Evolutionary conservation across 2,797 vertebrate genomes (phyloP).

Genomic region (Acrocephalus scirpaceus): DNA sequence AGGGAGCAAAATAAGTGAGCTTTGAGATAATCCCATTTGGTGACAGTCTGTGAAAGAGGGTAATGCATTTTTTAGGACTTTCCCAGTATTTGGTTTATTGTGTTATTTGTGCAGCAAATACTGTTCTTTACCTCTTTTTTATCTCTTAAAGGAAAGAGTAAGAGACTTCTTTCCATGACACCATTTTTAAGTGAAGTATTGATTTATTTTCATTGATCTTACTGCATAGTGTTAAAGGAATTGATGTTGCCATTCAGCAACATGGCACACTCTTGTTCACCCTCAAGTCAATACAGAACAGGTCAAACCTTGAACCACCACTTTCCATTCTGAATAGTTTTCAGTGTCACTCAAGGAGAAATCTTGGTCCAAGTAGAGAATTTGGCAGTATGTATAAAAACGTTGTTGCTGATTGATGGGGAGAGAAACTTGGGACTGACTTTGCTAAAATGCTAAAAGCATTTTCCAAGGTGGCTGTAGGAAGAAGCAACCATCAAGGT

Average conservation of each 20-base stretch:
- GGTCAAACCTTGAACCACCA: neutral
- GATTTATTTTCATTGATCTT: slow-evolving; percentile 42
- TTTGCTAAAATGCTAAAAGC: neutral
- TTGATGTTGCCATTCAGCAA: slow-evolving; percentile 2
- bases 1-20: neutral
- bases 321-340: neutral
- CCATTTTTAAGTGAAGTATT: slow-evolving; percentile 8
- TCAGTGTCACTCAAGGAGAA: neutral
- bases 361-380: neutral
- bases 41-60: neutral
- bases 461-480: neutral
- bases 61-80: neutral
- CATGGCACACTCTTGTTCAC: neutral
- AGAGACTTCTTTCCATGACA: neutral
- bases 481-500: neutral
- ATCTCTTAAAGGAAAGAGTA: neutral
- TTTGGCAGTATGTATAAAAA: neutral
- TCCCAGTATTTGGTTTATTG: neutral
- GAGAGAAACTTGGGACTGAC: neutral
- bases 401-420: neutral
- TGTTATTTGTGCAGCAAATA: neutral
- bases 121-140: neutral
- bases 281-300: neutral
- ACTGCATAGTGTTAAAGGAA: slow-evolving; percentile 6
- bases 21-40: slow-evolving; percentile 39